Percentiles rank a stretch among this genome's conserved stretches.
Conservation (phyloP, 2,797 vertebrate species). For the Prionace glauca region DNA sequence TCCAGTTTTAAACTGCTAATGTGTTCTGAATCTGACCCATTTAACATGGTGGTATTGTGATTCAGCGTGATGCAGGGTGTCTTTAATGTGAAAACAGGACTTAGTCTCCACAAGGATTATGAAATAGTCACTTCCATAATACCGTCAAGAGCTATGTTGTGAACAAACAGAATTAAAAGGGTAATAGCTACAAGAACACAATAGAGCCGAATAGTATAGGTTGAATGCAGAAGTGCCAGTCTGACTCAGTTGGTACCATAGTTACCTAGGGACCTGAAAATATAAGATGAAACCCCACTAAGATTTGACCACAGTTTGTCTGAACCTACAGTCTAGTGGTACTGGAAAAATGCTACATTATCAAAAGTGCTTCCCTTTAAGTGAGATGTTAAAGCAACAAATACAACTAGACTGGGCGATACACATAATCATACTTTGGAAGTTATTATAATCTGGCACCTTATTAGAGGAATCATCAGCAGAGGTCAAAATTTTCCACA, state of each 20-base stretch:
- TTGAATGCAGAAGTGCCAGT: neutral
- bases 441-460: neutral
- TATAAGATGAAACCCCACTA: neutral
- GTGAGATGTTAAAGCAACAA: neutral
- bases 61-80: neutral
- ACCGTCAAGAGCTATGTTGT: neutral
- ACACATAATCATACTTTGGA: neutral
- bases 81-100: neutral
- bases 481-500: neutral
- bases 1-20: neutral
- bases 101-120: neutral
- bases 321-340: neutral
- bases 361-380: neutral
- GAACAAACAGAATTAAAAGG: neutral
- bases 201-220: neutral
- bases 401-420: neutral
- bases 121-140: neutral
- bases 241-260: neutral
- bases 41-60: neutral
- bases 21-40: neutral
- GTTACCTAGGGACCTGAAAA: neutral
- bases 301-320: neutral
- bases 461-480: neutral
- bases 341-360: neutral
- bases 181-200: neutral